Percentiles rank a stretch among this genome's conserved stretches.
phyloP scores from a whole-genome alignment of 2,797 vertebrate genomes.

The Prunella strophiata region DNA sequence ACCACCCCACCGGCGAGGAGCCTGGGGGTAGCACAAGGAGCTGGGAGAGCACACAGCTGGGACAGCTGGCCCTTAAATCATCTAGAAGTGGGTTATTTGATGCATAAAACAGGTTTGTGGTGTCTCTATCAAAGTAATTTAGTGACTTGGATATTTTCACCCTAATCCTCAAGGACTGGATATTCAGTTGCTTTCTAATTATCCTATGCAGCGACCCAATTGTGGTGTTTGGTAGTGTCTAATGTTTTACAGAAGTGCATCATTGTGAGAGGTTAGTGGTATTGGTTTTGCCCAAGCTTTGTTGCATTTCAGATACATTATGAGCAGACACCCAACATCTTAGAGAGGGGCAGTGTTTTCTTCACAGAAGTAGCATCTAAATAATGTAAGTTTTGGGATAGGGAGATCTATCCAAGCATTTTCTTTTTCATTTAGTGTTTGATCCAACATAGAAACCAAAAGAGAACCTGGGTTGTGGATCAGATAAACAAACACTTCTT shows the following conservation, averaged over 20 bases:
- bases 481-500: not conserved
- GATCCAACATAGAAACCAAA: not conserved
- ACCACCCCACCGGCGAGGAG: accelerated
- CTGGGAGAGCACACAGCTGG: not conserved
- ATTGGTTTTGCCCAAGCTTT: not conserved
- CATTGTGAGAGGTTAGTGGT: not conserved
- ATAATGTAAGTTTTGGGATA: not conserved
- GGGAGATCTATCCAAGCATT: not conserved
- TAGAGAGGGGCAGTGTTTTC: accelerated
- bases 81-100: not conserved
- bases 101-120: not conserved
- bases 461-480: not conserved
- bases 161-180: not conserved
- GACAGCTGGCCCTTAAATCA: not conserved
- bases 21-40: not conserved
- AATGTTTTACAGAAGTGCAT: not conserved
- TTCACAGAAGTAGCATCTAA: not conserved
- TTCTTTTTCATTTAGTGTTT: not conserved
- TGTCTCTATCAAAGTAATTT: not conserved
- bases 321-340: not conserved
- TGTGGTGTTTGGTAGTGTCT: not conserved
- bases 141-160: not conserved
- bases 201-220: not conserved
- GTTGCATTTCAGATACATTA: not conserved
- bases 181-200: not conserved